Conservation (phyloP, 1,140 invertebrate genomes). For the Hestina assimilis region DNA sequence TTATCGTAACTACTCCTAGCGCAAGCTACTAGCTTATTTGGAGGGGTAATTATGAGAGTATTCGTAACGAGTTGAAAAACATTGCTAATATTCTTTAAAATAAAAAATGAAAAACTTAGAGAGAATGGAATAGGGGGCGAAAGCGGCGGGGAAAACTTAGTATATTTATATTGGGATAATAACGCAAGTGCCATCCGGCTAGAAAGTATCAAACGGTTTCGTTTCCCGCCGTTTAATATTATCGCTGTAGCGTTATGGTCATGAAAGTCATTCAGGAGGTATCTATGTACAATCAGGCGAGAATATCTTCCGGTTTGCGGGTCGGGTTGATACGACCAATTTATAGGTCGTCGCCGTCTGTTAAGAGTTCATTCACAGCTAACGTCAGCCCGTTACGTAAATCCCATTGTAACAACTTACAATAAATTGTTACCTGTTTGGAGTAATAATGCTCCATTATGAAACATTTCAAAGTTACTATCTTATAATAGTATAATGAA, state of each 20-base stretch:
- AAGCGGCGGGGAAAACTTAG: too few relatives aligned
- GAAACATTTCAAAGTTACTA: too few relatives aligned
- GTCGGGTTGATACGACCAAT: slow-evolving; percentile 34
- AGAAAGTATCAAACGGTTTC: slow-evolving; percentile 21
- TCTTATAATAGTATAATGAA: too few relatives aligned
- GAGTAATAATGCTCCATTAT: slow-evolving; percentile 4
- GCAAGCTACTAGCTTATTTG: too few relatives aligned
- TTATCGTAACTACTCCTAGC: too few relatives aligned
- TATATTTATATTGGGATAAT: background rate
- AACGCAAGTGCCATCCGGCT: slow-evolving; percentile 23
- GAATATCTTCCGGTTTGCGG: slow-evolving; percentile 41
- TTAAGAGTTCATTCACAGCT: slow-evolving; percentile 37
- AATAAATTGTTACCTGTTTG: slow-evolving; percentile 16
- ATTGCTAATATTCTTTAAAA: too few relatives aligned
- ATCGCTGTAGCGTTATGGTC: slow-evolving; percentile 12
- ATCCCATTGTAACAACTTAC: slow-evolving; percentile 12
- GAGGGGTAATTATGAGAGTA: too few relatives aligned
- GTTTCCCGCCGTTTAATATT: slow-evolving; percentile 25
- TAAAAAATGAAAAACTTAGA: too few relatives aligned
- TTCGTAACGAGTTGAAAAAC: too few relatives aligned
- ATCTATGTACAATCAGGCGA: slow-evolving; percentile 19
- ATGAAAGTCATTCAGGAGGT: slow-evolving; percentile 20
- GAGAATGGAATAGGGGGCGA: too few relatives aligned
- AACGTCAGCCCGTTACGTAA: background rate
- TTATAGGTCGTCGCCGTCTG: slow-evolving; percentile 43